phyloP scores from a whole-genome alignment of 2,888 invertebrate genomes.

The Noctua janthina region DNA sequence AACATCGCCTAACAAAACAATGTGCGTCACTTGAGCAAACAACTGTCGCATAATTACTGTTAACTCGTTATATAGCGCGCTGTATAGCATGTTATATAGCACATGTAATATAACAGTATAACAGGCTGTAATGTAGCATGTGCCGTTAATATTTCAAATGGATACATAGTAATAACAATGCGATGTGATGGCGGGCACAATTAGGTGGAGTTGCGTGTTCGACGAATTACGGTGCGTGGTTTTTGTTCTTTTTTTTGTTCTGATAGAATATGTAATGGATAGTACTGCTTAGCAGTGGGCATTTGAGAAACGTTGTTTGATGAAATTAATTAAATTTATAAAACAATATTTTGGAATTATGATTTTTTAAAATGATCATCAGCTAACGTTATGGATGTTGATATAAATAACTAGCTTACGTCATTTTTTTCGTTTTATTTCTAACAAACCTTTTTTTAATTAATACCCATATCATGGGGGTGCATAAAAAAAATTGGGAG shows the following conservation, averaged over 20 bases:
- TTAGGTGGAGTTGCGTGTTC: conserved; percentile 67
- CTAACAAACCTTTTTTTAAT: too few relatives aligned
- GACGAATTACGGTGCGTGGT: conserved; percentile 61
- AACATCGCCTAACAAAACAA: conserved; percentile 57
- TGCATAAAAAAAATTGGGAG: too few relatives aligned
- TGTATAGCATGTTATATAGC: conserved; percentile 43
- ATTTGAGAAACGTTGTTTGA: neutral
- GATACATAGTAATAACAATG: conserved; percentile 85
- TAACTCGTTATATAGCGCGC: conserved; percentile 55
- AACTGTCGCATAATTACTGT: conserved; percentile 72
- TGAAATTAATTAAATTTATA: neutral
- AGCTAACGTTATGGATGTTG: neutral
- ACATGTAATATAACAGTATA: conserved; percentile 58
- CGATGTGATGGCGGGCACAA: conserved; percentile 80
- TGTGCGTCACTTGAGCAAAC: conserved; percentile 67
- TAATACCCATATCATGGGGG: too few relatives aligned
- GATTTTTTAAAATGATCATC: neutral
- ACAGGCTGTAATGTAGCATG: conserved; percentile 73
- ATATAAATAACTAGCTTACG: too few relatives aligned
- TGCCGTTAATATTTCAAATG: conserved; percentile 85
- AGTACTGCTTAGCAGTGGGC: neutral
- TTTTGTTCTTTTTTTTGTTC: neutral
- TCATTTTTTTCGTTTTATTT: too few relatives aligned
- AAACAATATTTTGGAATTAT: too few relatives aligned
- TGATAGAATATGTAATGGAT: too few relatives aligned